Base-by-base conservation (phyloP, 2,888 invertebrate species). In the Acanthosoma haemorrhoidale region DNA sequence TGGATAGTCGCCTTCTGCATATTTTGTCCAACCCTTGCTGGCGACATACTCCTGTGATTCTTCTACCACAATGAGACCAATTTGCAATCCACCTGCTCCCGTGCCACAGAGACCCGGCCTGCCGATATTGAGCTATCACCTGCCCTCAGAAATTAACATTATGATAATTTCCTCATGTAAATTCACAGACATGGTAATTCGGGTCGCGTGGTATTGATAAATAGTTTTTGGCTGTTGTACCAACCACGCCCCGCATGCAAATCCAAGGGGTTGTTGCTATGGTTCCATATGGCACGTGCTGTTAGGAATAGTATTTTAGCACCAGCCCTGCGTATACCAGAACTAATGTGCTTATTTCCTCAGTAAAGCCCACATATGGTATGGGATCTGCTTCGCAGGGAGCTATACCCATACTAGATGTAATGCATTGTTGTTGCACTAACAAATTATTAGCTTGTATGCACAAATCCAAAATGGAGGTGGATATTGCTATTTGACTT, bases 151-250 rank as follows among this genome's bases (percentile, higher is more conserved):
- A 58, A 64, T 64, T 64, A 64, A 43, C 64, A 41, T 64, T 64
- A 64, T 64, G 64, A 31, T 64, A 43, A 64, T 39, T 21, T 5
- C 29, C 2, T 29, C 31, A 64, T 64, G 39, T 64, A 64, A 64
- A 64, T 64, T 29, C 8, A 9, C 15, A 13, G 34, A 5, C 21
- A 61, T 61, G 61, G 32, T 61, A 61, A 61, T 61, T 61, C 34
- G 61, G 38, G 61, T 38, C 61, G 61, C 61, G 61, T 61, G 61
- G 61, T 61, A 61, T 61, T 61, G 61, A 61, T 36, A 18, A 38
- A 61, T 36, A 36, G 61, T 61, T 36, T 34, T 61, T 61, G 18
- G 34, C 32, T 6, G 11, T 36, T 6, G n/a, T n/a, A n/a, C n/a
- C n/a, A 32, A 31, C 15, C 16, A 61, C 61, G 61, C 61, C 38